Evolutionary conservation across 2,113 vertebrate genomes (phyloP), one percentile per base, ranked within the genome.

Genomic region (Periophthalmodon schlosseri): DNA sequence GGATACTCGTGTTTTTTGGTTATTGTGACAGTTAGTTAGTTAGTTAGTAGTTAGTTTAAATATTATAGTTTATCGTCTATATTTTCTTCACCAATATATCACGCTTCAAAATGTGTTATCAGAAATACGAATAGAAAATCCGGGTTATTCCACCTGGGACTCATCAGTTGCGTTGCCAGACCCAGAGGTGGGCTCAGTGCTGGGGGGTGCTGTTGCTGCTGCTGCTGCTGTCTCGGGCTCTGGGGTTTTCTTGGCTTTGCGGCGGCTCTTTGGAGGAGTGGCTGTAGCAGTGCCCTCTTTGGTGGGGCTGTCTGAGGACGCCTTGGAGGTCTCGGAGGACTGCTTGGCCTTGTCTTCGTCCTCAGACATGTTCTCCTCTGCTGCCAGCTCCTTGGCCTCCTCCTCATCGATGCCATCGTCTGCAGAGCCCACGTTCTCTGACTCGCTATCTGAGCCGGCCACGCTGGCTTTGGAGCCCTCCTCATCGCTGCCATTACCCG

Each of bases 401-500:
- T 93, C 92, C 5, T 95, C 94, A 4, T 94, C 95, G 69, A 85
- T 67, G 3, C 69, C 89, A 1, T 96, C 95, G 5, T 96, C 95
- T 69, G 93, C 95, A 77, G 96, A 94, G 57, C 86, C 87, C 67
- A 91, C 93, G 69, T 95, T 95, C 69, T 97, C 95, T 1, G 96
- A 96, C 72, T 98, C 96, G 83, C 95, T 97, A 88, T 95, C 95
- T 70, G 96, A 97, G 68, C 94, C 96, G 46, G 95, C 95, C 67
- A 93, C 95, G 78, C 96, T 99, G 81, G 94, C 96, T 91, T 97
- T 98, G 81, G 97, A 98, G 58, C 95, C 96, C 84, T 94, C 94
- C 7, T 98, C 98, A 79, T 98, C 98, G 72, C 96, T 99, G 81
- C 96, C 97, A 71, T 95, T 96, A 78, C 95, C 95, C 82, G 96